Evolutionary conservation across 2,888 invertebrate species (phyloP).

Genomic region (Seira musarum): DNA sequence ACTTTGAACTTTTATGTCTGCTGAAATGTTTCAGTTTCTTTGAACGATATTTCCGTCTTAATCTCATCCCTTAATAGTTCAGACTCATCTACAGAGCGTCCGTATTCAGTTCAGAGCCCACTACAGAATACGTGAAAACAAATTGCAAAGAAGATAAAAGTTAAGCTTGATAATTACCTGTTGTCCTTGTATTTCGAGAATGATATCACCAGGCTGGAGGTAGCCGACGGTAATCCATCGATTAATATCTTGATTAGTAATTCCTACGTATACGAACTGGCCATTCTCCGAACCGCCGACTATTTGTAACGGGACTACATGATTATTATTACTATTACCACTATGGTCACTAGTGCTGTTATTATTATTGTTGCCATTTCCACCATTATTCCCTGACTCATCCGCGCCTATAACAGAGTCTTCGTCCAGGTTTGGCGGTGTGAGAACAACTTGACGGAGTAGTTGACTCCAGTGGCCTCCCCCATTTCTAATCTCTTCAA

Average conservation of each 20-base stretch:
- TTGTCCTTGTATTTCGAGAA: conserved; percentile 68
- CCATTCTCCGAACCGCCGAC: conserved; percentile 75
- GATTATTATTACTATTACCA: conserved; percentile 12
- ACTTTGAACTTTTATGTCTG: too few species aligned
- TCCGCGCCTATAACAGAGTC: conserved; percentile 42
- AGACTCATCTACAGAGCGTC: background rate
- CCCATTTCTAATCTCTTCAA: conserved; percentile 69
- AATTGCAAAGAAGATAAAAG: background rate
- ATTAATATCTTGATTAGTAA: conserved; percentile 68
- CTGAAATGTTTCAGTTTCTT: too few species aligned
- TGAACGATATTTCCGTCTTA: background rate
- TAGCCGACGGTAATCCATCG: conserved; percentile 69
- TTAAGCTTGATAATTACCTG: conserved; percentile 61
- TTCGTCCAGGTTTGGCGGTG: conserved; percentile 51
- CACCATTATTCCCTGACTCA: conserved; percentile 7
- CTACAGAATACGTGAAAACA: background rate
- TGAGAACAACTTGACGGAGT: conserved; percentile 66
- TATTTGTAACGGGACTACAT: conserved; percentile 71
- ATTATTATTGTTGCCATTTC: conserved; percentile 17
- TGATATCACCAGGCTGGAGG: conserved; percentile 69
- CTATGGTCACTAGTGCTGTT: background rate
- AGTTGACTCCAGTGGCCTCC: conserved; percentile 69
- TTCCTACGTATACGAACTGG: conserved; percentile 72
- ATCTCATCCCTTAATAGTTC: background rate
- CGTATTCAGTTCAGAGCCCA: background rate